Evolutionary conservation across 2,797 vertebrate species (phyloP).

Genomic region (Takifugu rubripes): DNA sequence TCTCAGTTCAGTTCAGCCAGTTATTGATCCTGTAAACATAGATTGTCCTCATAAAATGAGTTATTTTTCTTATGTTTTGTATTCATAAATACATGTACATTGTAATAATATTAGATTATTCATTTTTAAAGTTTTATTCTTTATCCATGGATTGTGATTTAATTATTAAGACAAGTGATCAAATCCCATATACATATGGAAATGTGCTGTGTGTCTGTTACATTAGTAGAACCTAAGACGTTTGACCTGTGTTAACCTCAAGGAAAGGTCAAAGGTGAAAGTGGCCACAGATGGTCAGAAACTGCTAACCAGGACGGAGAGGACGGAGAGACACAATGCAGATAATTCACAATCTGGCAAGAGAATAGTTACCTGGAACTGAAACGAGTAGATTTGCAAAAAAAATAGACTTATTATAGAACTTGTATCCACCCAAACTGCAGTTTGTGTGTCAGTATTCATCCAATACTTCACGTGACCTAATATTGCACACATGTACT

Average conservation of each 20-base stretch:
- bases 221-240: conserved; percentile 53
- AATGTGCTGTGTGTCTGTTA: conserved; percentile 36
- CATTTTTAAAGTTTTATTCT: no score
- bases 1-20: conserved; percentile 27
- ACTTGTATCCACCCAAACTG: conserved; percentile 1
- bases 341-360: conserved; percentile 30
- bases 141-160: no score
- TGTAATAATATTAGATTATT: no score
- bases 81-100: no score
- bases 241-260: conserved; percentile 49
- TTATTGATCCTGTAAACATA: no score
- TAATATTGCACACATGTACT: conserved; percentile 30
- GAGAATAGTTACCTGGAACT: conserved; percentile 21
- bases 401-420: conserved; percentile 11
- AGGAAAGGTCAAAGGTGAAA: conserved; percentile 60
- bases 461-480: conserved; percentile 21
- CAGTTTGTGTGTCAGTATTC: conserved; percentile 38
- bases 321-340: conserved; percentile 32
- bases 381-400: conserved; percentile 29
- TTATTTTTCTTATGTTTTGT: no score
- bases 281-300: conserved; percentile 59
- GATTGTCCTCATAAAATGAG: no score
- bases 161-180: not conserved
- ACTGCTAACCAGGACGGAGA: conserved; percentile 20
- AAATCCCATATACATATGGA: conserved; percentile 27